Percentiles rank a stretch among this genome's conserved stretches.
These are phyloP conservation scores for Coelopa pilipes DNA, from an alignment of 2,888 invertebrate species.

Conservation along the genomic window DNA sequence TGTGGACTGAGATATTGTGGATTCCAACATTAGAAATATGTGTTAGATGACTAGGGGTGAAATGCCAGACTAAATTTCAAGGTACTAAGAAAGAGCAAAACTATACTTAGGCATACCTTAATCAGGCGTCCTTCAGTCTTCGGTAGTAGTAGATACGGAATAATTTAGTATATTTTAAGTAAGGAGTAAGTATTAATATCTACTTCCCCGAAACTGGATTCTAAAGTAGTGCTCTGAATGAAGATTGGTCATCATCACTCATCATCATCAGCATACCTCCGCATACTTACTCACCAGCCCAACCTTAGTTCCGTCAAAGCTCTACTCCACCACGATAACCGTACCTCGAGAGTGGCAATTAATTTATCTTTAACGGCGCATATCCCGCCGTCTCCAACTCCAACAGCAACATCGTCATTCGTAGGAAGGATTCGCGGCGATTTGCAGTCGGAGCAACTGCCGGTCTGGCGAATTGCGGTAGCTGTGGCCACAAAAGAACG, in stretches of 20 bases:
- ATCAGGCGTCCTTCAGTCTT: too few species aligned
- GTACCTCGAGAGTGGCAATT: constrained; percentile 24
- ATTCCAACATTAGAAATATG: too few species aligned
- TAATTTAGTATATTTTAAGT: too few species aligned
- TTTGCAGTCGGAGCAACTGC: neutral
- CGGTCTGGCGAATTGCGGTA: constrained; percentile 36
- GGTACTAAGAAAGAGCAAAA: too few species aligned
- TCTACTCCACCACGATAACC: neutral
- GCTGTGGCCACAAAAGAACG: constrained; percentile 49
- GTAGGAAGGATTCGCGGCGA: constrained; percentile 4
- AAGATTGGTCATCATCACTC: too few species aligned
- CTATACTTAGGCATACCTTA: too few species aligned
- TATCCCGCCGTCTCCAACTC: constrained; percentile 22
- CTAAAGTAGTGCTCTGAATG: neutral
- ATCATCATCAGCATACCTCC: too few species aligned
- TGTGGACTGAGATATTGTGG: neutral
- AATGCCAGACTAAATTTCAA: too few species aligned
- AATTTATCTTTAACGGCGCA: constrained; percentile 42
- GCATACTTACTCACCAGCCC: too few species aligned
- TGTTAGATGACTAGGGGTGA: too few species aligned
- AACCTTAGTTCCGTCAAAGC: neutral
- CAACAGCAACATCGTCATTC: constrained; percentile 13
- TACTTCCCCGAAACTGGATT: neutral
- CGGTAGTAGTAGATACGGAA: too few species aligned
- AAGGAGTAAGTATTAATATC: too few species aligned